Evolutionary conservation across 2,797 vertebrate genomes (phyloP), one percentile per base, ranked within the genome.

Genomic region (Benthosema pterotum): DNA sequence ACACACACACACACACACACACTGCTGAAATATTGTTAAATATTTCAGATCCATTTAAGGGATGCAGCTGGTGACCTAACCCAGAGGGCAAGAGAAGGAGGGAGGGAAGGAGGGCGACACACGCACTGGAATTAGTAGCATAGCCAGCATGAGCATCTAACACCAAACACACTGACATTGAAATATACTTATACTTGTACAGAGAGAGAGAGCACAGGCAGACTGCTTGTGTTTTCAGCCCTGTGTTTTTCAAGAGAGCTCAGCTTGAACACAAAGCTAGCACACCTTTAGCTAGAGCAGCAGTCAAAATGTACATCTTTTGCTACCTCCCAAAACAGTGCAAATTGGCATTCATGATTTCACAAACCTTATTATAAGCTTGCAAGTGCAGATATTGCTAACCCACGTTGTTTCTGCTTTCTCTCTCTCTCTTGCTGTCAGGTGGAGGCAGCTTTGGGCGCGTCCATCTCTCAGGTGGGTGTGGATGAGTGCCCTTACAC

Each of bases 361-460:
- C 45, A 46, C n/a, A 46, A 15, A 15, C 45, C n/a, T 13, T 46
- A 46, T 13, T 46, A 46, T 46, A 46, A 13, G 12, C 12, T 15
- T 46, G n/a, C 45, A 46, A 13, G n/a, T 46, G 45, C 45, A 46
- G 14, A 9, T 7, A 46, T 15, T 46, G 45, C 2, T 46, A 46
- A 46, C 13, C 11, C 43, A n/a, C 14, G 14, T 12, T 45, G 11
- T 2, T n/a, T 15, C 28, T n/a, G 13, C 45, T 16, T 11, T 32
- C 14, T 47, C 43, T 18, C 19, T 18, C 45, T 22, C 5, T n/a
- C 7, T 52, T 5, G 6, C 18, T 22, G 5, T 46, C 3, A 97
- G 95, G 25, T 97, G 90, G 95, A 96, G 89, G 87, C 89, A 4
- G n/a, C 65, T 42, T 45, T 96, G 87, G 92, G 88, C 22, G 80